Evolutionary conservation across 2,888 invertebrate species (phyloP), one percentile per base, ranked within the genome.

Genomic region (Ochropacha duplaris): DNA sequence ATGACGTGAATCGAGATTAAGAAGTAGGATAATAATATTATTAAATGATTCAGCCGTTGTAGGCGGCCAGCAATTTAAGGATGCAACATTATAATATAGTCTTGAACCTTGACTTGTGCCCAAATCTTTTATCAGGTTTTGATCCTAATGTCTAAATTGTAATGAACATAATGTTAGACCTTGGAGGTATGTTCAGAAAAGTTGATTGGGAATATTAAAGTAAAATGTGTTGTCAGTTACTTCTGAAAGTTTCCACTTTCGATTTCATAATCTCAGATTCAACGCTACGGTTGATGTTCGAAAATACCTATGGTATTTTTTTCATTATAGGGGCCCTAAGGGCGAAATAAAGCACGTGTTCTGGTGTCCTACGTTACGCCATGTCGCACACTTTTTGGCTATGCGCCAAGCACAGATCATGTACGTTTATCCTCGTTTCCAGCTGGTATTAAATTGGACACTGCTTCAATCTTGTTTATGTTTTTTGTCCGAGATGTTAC

Each of bases 61-160:
- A 79, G 91, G 91, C 71, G 81, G 87, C 81, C 24, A 4, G 24
- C 24, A 24, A 5, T 2, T 24, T n/a, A n/a, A n/a, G 73, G 84
- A 86, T 90, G 91, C 90, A 89, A 79, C 81, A 77, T 78, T 81
- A 78, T 65, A 75, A 78, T 65, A 75, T 73, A 80, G 71, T 85
- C 86, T 85, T 90, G 87, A 90, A 89, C 90, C 84, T 78, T 73
- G 69, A 89, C 83, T 78, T 73, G 69, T 69, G 68, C 66, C 74
- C 77, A 78, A 44, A 78, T 72, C 62, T 34, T 31, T 34, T 14
- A 34, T 28, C 64, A 65, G 69, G 65, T 62, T 76, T 66, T 62
- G 64, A 64, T 62, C 58, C 55, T 63, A 70, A 70, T 69, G 69
- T 66, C 74, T 71, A 73, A n/a, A 74, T 72, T 69, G 62, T 72